Evolutionary conservation across 2,888 invertebrate genomes (phyloP), one percentile per base, ranked within the genome.

Genomic region (Frankliniella fusca): DNA sequence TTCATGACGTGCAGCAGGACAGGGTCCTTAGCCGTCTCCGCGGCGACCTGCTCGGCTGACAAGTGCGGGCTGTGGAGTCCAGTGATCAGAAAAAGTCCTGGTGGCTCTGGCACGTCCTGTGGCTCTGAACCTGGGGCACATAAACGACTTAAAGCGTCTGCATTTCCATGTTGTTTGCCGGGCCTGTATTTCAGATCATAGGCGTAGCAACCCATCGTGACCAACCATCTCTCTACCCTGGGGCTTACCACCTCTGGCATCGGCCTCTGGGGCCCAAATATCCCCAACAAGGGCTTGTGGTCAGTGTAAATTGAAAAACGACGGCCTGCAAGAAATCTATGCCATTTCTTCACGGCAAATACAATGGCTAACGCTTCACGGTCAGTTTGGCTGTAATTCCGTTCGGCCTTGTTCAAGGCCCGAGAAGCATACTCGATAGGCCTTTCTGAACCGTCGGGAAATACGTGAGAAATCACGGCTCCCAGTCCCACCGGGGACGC

Each of bases 291-390:
- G 3, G 82, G 81, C 50, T 50, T 9, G 50, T 50, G 50, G 50
- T 50, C 50, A 15, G 50, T 50, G 50, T 50, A 50, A 50, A 80
- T 83, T 50, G 80, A 82, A 82, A 82, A 83, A 83, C 23, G 83
- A 11, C 50, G 9, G 10, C 50, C 50, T 15, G 50, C 50, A 15
- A 50, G 50, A 15, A 11, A 50, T 11, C 50, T 9, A 15, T 50
- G 50, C 50, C 50, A 50, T 15, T 50, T 50, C 50, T 9, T 50
- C 50, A 50, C 50, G 10, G 50, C 83, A 38, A 83, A 84, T 61
- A 84, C 83, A 80, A 84, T 82, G 3, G 82, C 83, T 38, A 48
- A 18, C 0, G 82, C 84, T 70, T 84, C 83, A 49, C 83, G 83
- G 48, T 84, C 82, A 12, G 38, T 79, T 18, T 79, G 79, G 27